A percentile compares a stretch with the other conserved stretches of the same genome.
These are phyloP conservation scores for Synergus gifuensis DNA, from an alignment of 2,888 invertebrate genomes.

Conservation along the genomic window DNA sequence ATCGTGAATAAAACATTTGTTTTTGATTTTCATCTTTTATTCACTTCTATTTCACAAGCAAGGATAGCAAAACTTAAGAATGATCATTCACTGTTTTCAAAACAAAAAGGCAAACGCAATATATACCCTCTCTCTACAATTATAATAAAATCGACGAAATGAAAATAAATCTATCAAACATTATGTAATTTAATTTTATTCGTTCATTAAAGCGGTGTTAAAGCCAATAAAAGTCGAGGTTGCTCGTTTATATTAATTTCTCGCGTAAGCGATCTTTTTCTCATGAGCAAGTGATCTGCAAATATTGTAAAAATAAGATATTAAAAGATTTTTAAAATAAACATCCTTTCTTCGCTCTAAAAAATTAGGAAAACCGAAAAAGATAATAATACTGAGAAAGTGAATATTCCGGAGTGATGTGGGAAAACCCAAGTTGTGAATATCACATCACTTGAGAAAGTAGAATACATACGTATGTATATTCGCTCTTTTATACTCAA, in stretches of 20 bases:
- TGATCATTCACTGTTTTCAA: background rate
- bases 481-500: background rate
- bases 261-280: constrained; percentile 57
- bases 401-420: background rate
- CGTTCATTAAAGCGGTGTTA: constrained; percentile 27
- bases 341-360: background rate
- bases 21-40: background rate
- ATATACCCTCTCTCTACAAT: background rate
- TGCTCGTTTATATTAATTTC: constrained; percentile 48
- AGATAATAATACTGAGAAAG: background rate
- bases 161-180: background rate
- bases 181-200: background rate
- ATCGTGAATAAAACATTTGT: constrained; percentile 1
- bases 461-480: background rate
- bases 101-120: background rate
- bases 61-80: background rate
- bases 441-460: background rate
- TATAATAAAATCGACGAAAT: background rate
- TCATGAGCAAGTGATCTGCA: constrained; percentile 56
- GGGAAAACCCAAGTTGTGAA: background rate
- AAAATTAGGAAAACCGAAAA: background rate
- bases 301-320: background rate
- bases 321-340: background rate
- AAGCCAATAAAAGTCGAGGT: constrained; percentile 42
- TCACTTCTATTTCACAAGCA: background rate